Evolutionary conservation across 2,888 invertebrate species (phyloP).

Genomic region (Meta bourneti): DNA sequence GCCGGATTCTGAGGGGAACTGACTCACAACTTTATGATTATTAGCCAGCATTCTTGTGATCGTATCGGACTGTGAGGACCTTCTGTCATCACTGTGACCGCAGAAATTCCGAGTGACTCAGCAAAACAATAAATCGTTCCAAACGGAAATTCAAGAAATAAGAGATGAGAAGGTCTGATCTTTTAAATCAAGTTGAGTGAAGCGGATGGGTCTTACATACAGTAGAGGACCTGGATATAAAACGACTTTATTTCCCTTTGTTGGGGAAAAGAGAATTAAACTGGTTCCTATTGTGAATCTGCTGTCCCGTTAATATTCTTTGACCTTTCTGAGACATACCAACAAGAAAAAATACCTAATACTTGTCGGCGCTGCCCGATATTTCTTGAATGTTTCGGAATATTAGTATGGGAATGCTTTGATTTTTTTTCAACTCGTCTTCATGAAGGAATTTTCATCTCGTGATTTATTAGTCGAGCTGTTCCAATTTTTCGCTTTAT

Average conservation of each 20-base stretch:
- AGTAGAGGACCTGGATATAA: neutral
- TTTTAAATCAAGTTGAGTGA: neutral
- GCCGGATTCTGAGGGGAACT: neutral
- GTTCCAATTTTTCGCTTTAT: too few relatives aligned
- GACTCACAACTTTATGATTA: neutral
- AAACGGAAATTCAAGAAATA: neutral
- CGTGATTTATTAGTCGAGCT: too few relatives aligned
- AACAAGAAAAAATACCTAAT: neutral
- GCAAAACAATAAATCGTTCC: slow-evolving; percentile 9
- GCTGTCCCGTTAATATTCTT: neutral
- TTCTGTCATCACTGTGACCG: neutral
- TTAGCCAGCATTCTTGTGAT: neutral
- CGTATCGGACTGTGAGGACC: neutral
- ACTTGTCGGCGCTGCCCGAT: too few relatives aligned
- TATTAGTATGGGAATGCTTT: too few relatives aligned
- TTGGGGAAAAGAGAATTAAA: slow-evolving; percentile 25
- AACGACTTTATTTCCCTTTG: neutral
- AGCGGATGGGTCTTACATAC: slow-evolving; percentile 6
- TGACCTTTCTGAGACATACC: neutral
- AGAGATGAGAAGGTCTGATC: neutral
- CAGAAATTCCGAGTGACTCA: slow-evolving; percentile 26
- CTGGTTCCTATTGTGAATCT: neutral
- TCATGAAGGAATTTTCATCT: too few relatives aligned
- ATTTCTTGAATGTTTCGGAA: too few relatives aligned
- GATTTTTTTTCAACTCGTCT: too few relatives aligned